Evolutionary conservation across 2,888 invertebrate species (phyloP).

Genomic region (Fissipunctia ypsillon): DNA sequence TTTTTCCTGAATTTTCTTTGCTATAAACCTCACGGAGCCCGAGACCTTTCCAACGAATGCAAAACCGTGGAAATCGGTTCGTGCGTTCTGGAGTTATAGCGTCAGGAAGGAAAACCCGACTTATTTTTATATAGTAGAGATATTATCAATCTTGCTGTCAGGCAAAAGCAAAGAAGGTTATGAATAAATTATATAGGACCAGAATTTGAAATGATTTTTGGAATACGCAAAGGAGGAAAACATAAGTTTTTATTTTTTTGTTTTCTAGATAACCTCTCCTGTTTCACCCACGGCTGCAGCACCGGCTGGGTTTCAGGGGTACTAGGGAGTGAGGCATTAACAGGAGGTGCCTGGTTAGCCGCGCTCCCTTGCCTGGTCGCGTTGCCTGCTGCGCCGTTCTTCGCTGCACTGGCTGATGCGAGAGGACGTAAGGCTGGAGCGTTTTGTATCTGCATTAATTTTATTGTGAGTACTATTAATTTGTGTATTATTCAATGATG

Average conservation of each 20-base stretch:
- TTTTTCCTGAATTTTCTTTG: too few relatives aligned
- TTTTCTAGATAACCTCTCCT: conserved; percentile 85
- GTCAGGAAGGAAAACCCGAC: too few relatives aligned
- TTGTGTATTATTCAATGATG: not conserved
- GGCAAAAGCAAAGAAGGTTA: too few relatives aligned
- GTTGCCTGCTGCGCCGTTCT: conserved; percentile 86
- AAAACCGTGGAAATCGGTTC: too few relatives aligned
- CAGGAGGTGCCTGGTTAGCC: conserved; percentile 87
- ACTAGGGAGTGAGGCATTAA: conserved; percentile 83
- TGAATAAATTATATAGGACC: too few relatives aligned
- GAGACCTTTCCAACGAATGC: too few relatives aligned
- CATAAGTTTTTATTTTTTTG: not conserved
- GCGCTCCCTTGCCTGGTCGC: conserved; percentile 86
- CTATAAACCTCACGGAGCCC: too few relatives aligned
- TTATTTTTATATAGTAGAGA: too few relatives aligned
- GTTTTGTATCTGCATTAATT: conserved; percentile 82
- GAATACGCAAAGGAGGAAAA: not conserved
- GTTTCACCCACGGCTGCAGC: conserved; percentile 88
- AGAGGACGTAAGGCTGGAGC: conserved; percentile 85
- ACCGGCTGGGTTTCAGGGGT: conserved; percentile 88
- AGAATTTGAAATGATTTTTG: not conserved
- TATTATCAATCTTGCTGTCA: too few relatives aligned
- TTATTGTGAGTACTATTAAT: conserved; percentile 78
- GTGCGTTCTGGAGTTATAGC: too few relatives aligned
- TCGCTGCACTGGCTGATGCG: conserved; percentile 85